These are phyloP conservation scores for Scaptodrosophila lebanonensis DNA, from an alignment of 1,140 invertebrate species.

Conservation along the genomic window DNA sequence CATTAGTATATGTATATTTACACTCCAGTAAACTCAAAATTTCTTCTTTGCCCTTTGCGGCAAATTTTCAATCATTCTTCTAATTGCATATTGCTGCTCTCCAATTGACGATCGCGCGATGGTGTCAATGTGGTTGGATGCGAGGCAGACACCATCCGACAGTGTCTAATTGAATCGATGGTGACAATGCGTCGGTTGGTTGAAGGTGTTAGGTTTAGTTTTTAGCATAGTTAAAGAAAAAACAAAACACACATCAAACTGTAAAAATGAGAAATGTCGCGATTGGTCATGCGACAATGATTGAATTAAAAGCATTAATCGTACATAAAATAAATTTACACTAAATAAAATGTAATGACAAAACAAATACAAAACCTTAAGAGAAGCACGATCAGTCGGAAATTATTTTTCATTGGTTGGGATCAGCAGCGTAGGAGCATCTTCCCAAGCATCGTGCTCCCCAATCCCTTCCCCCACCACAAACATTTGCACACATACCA, in stretches of 20 bases:
- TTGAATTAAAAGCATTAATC: slow-evolving; percentile 16
- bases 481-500: too few relatives aligned
- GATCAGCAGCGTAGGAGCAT: too few relatives aligned
- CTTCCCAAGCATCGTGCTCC: not conserved
- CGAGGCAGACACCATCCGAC: slow-evolving; percentile 1
- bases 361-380: slow-evolving; percentile 26
- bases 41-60: slow-evolving; percentile 10
- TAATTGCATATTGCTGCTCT: slow-evolving; percentile 1
- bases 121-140: not conserved
- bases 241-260: slow-evolving; percentile 33
- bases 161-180: too few relatives aligned
- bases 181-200: too few relatives aligned
- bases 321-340: slow-evolving; percentile 23
- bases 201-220: slow-evolving; percentile 48
- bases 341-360: slow-evolving; percentile 33
- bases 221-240: slow-evolving; percentile 50
- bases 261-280: slow-evolving; percentile 30
- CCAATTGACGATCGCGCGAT: slow-evolving; percentile 13
- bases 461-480: too few relatives aligned
- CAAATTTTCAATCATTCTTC: not conserved
- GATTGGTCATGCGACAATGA: slow-evolving; percentile 33
- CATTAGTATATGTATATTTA: slow-evolving; percentile 60
- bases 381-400: slow-evolving; percentile 9
- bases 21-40: slow-evolving; percentile 50
- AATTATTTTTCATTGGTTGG: not conserved